A percentile compares a stretch with the other conserved stretches of the same genome.
Conservation (phyloP, 2,888 invertebrate genomes). For the Mesoligia furuncula region DNA sequence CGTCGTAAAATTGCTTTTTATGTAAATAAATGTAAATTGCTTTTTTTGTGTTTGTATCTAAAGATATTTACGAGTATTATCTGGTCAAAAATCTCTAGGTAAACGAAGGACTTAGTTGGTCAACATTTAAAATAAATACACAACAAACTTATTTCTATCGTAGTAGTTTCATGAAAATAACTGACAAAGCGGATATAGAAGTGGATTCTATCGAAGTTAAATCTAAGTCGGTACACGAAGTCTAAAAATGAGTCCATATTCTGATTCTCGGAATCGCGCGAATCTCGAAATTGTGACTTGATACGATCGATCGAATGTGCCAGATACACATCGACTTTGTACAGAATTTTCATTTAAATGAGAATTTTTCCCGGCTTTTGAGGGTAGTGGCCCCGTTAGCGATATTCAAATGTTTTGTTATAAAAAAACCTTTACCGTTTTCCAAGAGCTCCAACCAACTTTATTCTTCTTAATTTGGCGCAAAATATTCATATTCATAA, state of each 20-base stretch:
- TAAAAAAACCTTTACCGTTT: neutral
- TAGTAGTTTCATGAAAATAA: neutral
- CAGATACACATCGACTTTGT: slow-evolving; percentile 2
- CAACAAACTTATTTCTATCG: neutral
- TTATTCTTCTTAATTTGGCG: neutral
- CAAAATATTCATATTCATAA: slow-evolving; percentile 1
- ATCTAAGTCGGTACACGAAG: neutral
- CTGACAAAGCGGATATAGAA: neutral
- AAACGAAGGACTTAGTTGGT: neutral
- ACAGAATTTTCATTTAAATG: neutral
- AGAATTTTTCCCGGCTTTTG: slow-evolving; percentile 2
- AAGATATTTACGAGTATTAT: too few species aligned
- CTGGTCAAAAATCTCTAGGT: neutral
- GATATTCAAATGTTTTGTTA: neutral
- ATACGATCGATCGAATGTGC: slow-evolving; percentile 7
- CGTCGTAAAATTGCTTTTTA: too few species aligned
- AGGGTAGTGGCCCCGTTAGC: neutral
- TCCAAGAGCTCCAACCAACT: neutral
- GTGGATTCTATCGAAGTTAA: neutral
- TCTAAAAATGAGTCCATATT: slow-evolving; percentile 12
- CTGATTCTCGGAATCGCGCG: neutral
- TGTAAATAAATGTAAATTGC: too few species aligned
- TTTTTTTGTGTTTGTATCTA: too few species aligned
- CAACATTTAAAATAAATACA: neutral
- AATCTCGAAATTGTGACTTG: slow-evolving; percentile 3